A percentile compares a stretch with the other conserved stretches of the same genome.
Evolutionary conservation across 2,113 vertebrate species (phyloP).

Genomic region (Ornithorhynchus anatinus): DNA sequence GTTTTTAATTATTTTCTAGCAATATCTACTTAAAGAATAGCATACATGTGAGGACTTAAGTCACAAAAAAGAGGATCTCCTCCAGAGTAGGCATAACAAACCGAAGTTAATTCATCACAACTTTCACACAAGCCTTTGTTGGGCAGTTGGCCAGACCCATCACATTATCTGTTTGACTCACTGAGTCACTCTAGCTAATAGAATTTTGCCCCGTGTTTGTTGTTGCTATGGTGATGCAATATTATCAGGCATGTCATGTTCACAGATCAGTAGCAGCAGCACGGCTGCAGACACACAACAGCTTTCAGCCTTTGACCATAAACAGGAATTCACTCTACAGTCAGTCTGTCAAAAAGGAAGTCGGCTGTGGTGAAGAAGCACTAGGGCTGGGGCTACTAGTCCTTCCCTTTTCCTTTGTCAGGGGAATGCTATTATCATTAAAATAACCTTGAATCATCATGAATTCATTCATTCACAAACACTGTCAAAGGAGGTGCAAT

Average conservation of each 20-base stretch:
- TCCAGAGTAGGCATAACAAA: constrained; percentile 66
- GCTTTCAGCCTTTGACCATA: constrained; percentile 82
- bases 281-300: constrained; percentile 73
- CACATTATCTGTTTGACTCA: constrained; percentile 83
- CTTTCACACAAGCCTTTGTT: constrained; percentile 76
- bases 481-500: constrained; percentile 83
- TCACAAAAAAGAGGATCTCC: constrained; percentile 50
- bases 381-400: constrained; percentile 60
- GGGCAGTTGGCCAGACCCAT: constrained; percentile 75
- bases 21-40: constrained; percentile 55
- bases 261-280: constrained; percentile 81
- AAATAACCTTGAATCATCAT: constrained; percentile 85
- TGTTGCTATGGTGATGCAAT: constrained; percentile 84
- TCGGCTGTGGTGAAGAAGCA: constrained; percentile 71
- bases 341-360: constrained; percentile 82
- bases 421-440: constrained; percentile 82
- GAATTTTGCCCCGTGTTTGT: constrained; percentile 85
- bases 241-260: constrained; percentile 87
- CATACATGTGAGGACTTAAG: constrained; percentile 60
- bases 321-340: constrained; percentile 77
- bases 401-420: constrained; percentile 77
- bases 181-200: constrained; percentile 82
- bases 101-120: constrained; percentile 77
- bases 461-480: constrained; percentile 91
- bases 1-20: no score